Conservation (phyloP, 2,888 invertebrate genomes). For the Synanthedon vespiformis region DNA sequence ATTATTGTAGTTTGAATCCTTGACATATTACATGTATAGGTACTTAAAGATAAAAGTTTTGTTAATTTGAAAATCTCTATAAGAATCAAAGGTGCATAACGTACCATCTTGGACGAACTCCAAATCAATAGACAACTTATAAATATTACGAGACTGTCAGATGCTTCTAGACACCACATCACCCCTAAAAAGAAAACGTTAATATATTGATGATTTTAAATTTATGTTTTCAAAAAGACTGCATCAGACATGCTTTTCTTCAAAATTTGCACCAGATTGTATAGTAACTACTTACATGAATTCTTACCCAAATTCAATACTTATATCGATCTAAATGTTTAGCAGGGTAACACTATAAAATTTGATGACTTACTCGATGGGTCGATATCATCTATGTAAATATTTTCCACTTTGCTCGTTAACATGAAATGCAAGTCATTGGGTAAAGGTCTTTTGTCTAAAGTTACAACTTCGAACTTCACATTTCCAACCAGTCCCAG, state of each 20-base stretch:
- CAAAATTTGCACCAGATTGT: no score
- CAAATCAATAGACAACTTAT: slow-evolving; percentile 47
- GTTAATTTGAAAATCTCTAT: no score
- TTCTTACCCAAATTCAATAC: no score
- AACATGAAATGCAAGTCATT: slow-evolving; percentile 52
- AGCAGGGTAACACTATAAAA: not conserved
- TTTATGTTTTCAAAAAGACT: no score
- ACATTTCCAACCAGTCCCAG: slow-evolving; percentile 44
- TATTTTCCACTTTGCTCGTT: slow-evolving; percentile 47
- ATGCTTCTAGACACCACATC: slow-evolving; percentile 54
- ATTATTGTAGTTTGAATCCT: no score
- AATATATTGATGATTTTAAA: no score
- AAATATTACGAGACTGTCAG: slow-evolving; percentile 38
- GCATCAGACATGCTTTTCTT: no score
- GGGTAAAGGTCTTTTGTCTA: slow-evolving; percentile 33
- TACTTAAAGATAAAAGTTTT: no score
- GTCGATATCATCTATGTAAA: slow-evolving; percentile 57
- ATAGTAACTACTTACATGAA: no score
- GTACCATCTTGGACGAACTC: slow-evolving; percentile 45
- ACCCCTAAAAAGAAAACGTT: slow-evolving; percentile 29
- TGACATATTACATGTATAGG: no score
- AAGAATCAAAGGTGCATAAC: slow-evolving; percentile 1
- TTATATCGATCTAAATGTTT: not conserved
- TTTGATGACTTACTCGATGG: slow-evolving; percentile 36
- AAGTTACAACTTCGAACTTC: slow-evolving; percentile 53